Evolutionary conservation across 2,888 invertebrate genomes (phyloP).

Genomic region (Orchestes rusci): DNA sequence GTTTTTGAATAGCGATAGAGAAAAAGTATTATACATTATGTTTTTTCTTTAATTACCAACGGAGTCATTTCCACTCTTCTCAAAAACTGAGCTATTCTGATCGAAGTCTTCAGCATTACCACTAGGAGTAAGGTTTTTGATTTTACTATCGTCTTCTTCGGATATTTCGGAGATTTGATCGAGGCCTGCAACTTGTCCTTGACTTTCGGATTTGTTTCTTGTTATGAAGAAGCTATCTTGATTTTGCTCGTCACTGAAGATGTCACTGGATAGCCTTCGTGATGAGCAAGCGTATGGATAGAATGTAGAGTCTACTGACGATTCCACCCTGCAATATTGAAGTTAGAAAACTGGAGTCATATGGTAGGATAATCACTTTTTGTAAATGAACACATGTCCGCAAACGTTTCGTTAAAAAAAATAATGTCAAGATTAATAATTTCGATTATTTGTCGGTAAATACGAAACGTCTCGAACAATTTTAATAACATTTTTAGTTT

Average conservation of each 20-base stretch:
- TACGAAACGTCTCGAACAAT: too few species aligned
- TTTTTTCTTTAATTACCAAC: too few species aligned
- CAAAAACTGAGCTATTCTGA: conserved; percentile 13
- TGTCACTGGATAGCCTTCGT: conserved; percentile 32
- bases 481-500: too few species aligned
- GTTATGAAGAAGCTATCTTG: conserved; percentile 33
- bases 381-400: too few species aligned
- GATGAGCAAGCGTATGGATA: conserved; percentile 33
- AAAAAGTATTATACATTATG: too few species aligned
- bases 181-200: conserved; percentile 14
- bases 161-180: conserved; percentile 28
- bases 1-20: too few species aligned
- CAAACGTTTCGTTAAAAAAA: too few species aligned
- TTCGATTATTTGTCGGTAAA: too few species aligned
- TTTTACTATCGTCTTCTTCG: conserved; percentile 10
- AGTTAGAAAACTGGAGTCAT: too few species aligned
- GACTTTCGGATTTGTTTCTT: conserved; percentile 28
- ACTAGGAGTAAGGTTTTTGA: conserved; percentile 31
- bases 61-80: conserved; percentile 1
- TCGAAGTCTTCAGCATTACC: conserved; percentile 26
- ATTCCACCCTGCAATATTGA: conserved; percentile 24
- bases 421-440: too few species aligned
- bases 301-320: conserved; percentile 31
- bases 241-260: conserved; percentile 33
- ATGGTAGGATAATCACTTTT: too few species aligned